Base-by-base conservation (phyloP, 2,888 invertebrate species). In the Pseudeuparius sepicola region DNA sequence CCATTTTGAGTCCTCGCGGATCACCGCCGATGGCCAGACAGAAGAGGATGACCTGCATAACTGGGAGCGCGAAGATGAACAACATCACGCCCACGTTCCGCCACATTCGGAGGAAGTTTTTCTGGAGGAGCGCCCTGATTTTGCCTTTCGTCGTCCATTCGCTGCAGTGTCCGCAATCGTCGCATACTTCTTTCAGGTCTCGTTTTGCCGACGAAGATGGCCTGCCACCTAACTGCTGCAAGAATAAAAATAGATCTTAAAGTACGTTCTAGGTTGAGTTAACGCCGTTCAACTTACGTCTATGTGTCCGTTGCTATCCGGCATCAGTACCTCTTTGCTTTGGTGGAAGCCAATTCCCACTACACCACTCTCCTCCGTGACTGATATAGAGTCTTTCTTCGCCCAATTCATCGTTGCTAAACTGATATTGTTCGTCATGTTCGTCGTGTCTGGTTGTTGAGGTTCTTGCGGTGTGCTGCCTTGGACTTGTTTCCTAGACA, bases 11-110 rank as follows among this genome's bases (percentile, higher is more conserved):
- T 30, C 82, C 85, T 37, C 76, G 79, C 1, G 89, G 89, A 59
- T 89, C 88, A 14, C 87, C 71, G 30, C 89, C 89, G 45, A 89
- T 90, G 38, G 92, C 92, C 59, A 90, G 65, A 59, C 92, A 92
- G 70, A 92, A 92, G 37, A 93, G 74, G 36, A 90, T 85, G 41
- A 92, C 89, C 66, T 92, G 89, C 77, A 92, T 82, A 12, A 54
- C 86, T n/a, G 92, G 92, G 51, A 92, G 64, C 18, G 88, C 85
- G 61, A 92, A 92, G 54, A 92, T 88, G 65, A 93, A 93, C 54
- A 90, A 67, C 82, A 93, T 86, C 41, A 92, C 86, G 25, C 88
- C 88, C 41, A 89, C 85, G 63, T 89, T 89, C 30, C 89, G 70
- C 87, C 88, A 88, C 86, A 89, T 88, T 17, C 86, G 70, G 31